Percentiles rank a stretch among this genome's conserved stretches.
These are phyloP conservation scores for Phymastichus coffea DNA, from an alignment of 1,140 invertebrate species.

Conservation along the genomic window DNA sequence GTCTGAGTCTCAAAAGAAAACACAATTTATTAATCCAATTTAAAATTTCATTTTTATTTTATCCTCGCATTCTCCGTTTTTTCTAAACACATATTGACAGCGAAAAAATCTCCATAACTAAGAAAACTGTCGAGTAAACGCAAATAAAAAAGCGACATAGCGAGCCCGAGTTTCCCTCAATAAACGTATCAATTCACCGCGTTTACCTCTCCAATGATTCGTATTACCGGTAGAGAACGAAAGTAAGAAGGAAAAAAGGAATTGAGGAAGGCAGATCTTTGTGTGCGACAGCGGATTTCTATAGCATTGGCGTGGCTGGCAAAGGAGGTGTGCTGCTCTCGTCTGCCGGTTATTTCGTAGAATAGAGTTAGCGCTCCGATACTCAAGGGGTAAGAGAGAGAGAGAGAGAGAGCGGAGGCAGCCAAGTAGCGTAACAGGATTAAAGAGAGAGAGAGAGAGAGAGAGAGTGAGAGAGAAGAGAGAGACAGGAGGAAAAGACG, in stretches of 20 bases:
- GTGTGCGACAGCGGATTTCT: neutral
- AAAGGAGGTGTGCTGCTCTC: too few species aligned
- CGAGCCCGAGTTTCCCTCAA: neutral
- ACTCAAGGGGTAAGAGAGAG: neutral
- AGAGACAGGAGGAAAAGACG: constrained; percentile 1
- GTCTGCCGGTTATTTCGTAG: constrained; percentile 22
- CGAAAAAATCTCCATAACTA: too few species aligned
- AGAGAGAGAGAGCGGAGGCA: neutral
- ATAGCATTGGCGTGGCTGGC: neutral
- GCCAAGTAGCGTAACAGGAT: constrained; percentile 23
- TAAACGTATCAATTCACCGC: neutral
- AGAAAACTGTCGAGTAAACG: too few species aligned
- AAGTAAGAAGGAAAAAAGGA: too few species aligned
- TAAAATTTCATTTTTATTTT: too few species aligned
- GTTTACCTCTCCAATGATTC: constrained; percentile 1
- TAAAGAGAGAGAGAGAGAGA: neutral
- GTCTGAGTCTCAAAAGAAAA: too few species aligned
- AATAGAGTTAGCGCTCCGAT: constrained; percentile 18
- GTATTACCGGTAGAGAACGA: neutral
- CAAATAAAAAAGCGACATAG: too few species aligned
- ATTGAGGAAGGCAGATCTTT: too few species aligned
- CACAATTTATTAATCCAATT: too few species aligned
- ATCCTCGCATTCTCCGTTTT: too few species aligned
- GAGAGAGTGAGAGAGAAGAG: neutral
- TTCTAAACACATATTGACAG: too few species aligned